Evolutionary conservation across 1,140 invertebrate genomes (phyloP).

Genomic region (Anthonomus grandis): DNA sequence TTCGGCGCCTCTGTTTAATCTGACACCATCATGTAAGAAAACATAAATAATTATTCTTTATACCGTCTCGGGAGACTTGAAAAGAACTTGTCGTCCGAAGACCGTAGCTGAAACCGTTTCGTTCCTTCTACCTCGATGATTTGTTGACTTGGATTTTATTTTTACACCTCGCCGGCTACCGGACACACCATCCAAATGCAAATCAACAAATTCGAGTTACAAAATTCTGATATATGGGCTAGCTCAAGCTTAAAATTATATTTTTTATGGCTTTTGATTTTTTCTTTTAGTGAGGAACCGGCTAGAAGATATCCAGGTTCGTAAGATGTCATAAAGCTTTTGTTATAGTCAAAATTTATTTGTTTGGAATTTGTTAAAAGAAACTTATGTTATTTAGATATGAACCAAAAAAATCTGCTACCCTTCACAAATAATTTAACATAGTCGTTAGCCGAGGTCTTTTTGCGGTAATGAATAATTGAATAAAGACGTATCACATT

Average conservation of each 20-base stretch:
- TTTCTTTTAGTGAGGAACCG: constrained; percentile 5
- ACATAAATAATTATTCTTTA: constrained; percentile 24
- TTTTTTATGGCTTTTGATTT: constrained; percentile 16
- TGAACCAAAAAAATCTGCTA: no score
- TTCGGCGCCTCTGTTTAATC: constrained; percentile 9
- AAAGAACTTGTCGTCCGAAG: constrained; percentile 17
- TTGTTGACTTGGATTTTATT: constrained; percentile 29
- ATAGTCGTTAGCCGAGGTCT: constrained; percentile 13
- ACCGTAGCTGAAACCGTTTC: constrained; percentile 16
- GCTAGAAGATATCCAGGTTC: background rate
- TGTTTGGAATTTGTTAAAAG: no score
- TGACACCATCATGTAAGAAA: constrained; percentile 7
- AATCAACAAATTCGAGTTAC: constrained; percentile 36
- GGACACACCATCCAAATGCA: constrained; percentile 32
- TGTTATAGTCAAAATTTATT: background rate
- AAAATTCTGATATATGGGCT: constrained; percentile 34
- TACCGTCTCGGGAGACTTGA: constrained; percentile 10
- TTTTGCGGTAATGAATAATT: constrained; percentile 26
- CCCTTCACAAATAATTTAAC: constrained; percentile 7
- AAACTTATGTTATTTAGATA: no score
- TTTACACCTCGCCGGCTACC: constrained; percentile 24
- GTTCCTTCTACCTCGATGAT: constrained; percentile 28
- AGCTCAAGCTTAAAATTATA: constrained; percentile 35
- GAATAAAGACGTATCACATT: constrained; percentile 24
- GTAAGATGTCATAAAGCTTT: no score